A percentile compares a stretch with the other conserved stretches of the same genome.
Evolutionary conservation across 2,113 vertebrate genomes (phyloP).

Genomic region (Cavia porcellus): DNA sequence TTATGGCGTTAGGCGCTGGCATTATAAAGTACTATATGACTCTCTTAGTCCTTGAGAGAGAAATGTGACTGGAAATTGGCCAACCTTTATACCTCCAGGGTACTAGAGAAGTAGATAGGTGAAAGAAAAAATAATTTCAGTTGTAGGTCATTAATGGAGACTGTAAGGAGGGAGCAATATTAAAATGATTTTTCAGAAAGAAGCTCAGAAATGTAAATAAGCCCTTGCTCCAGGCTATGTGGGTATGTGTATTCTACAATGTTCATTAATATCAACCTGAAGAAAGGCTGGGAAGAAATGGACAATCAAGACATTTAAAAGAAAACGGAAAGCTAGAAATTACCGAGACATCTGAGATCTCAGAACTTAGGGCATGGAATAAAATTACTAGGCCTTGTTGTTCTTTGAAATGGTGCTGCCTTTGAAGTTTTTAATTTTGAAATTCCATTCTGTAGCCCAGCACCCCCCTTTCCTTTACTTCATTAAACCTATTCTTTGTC

Average conservation of each 20-base stretch:
- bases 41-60: conserved; percentile 15
- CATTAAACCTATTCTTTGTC: conserved; percentile 44
- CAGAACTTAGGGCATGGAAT: conserved; percentile 43
- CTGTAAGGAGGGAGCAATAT: background rate
- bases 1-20: background rate
- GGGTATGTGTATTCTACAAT: background rate
- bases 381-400: conserved; percentile 21
- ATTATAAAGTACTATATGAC: background rate
- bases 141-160: conserved; percentile 42
- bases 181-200: conserved; percentile 53
- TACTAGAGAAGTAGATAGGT: background rate
- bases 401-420: conserved; percentile 22
- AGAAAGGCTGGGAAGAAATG: conserved; percentile 2
- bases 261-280: conserved; percentile 11
- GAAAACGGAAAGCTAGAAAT: conserved; percentile 27
- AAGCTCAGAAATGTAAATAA: conserved; percentile 1
- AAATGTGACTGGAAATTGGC: conserved; percentile 10
- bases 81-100: background rate
- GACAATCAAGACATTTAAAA: background rate
- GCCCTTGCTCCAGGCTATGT: background rate
- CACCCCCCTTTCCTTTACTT: background rate
- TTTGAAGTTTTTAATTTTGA: conserved; percentile 54
- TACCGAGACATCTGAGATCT: background rate
- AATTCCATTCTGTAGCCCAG: conserved; percentile 7
- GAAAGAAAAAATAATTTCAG: conserved; percentile 48